Evolutionary conservation across 2,888 invertebrate species (phyloP).

Genomic region (Plebejus argus): DNA sequence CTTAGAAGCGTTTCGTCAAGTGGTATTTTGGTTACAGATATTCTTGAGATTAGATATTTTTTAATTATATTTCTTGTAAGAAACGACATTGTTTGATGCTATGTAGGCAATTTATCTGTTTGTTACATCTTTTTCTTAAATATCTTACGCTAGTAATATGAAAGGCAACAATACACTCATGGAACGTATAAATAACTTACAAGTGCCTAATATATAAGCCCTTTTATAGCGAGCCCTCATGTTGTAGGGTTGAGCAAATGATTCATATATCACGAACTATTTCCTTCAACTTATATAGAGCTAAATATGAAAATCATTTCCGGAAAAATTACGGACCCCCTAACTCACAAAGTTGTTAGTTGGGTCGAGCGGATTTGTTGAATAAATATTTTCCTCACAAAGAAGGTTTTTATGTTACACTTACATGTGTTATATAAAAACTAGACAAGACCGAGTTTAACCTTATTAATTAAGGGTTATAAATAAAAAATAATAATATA

Average conservation of each 20-base stretch:
- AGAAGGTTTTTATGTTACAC: not conserved
- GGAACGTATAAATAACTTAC: slow-evolving; percentile 11
- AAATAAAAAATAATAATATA: no score
- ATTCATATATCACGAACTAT: slow-evolving; percentile 13
- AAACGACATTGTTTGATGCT: not conserved
- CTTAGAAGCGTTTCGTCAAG: no score
- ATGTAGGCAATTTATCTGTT: not conserved
- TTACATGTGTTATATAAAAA: not conserved
- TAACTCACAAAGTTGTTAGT: slow-evolving; percentile 10
- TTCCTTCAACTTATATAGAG: slow-evolving; percentile 4
- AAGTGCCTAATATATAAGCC: slow-evolving; percentile 22
- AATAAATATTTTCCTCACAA: not conserved
- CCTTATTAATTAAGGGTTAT: not conserved
- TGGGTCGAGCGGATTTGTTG: not conserved
- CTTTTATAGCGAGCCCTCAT: slow-evolving; percentile 4
- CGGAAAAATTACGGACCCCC: not conserved
- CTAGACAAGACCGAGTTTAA: not conserved
- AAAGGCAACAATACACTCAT: slow-evolving; percentile 8
- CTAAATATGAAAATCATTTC: slow-evolving; percentile 6
- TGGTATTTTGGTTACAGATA: no score
- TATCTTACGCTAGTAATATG: not conserved
- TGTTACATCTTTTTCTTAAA: not conserved
- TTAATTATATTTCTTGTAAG: not conserved
- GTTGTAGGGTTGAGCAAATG: slow-evolving; percentile 8
- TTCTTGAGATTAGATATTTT: no score